phyloP scores from a whole-genome alignment of 92 coral and sea anemone genomes.

The Actinostola sp. region DNA sequence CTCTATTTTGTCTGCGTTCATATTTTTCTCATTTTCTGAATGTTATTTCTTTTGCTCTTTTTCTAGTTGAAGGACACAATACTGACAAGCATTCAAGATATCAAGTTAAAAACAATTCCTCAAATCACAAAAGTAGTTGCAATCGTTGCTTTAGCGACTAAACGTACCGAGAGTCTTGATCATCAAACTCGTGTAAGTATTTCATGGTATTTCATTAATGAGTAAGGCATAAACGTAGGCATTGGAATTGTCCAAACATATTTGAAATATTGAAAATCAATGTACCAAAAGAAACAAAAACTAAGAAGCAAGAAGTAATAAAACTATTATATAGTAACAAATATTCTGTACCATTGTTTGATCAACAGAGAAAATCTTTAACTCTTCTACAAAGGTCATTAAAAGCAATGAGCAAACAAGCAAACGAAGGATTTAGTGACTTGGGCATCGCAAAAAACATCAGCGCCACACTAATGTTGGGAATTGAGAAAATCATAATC shows the following conservation, averaged over 20 bases:
- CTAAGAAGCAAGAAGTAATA: no score
- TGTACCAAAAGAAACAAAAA: neutral
- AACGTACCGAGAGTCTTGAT: neutral
- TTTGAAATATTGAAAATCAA: no score
- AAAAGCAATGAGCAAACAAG: conserved; percentile 1
- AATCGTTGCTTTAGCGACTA: conserved; percentile 57
- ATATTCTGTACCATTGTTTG: no score
- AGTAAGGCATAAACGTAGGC: no score
- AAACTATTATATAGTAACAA: no score
- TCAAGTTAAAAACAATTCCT: conserved; percentile 30
- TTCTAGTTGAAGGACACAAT: conserved; percentile 46
- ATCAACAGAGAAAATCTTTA: conserved; percentile 8
- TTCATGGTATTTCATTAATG: neutral
- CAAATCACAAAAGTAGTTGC: conserved; percentile 65
- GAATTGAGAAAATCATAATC: conserved; percentile 17
- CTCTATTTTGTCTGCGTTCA: neutral
- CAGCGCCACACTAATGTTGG: conserved; percentile 11
- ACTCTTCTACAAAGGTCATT: conserved; percentile 13
- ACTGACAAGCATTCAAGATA: conserved; percentile 28
- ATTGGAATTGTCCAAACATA: no score
- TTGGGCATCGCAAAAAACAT: conserved; percentile 7
- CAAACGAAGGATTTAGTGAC: neutral
- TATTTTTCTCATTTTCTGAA: neutral
- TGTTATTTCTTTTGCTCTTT: neutral
- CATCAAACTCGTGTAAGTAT: conserved; percentile 10